These are phyloP conservation scores for Nannobrachium achirus DNA, from an alignment of 2,113 vertebrate genomes.

Conservation along the genomic window DNA sequence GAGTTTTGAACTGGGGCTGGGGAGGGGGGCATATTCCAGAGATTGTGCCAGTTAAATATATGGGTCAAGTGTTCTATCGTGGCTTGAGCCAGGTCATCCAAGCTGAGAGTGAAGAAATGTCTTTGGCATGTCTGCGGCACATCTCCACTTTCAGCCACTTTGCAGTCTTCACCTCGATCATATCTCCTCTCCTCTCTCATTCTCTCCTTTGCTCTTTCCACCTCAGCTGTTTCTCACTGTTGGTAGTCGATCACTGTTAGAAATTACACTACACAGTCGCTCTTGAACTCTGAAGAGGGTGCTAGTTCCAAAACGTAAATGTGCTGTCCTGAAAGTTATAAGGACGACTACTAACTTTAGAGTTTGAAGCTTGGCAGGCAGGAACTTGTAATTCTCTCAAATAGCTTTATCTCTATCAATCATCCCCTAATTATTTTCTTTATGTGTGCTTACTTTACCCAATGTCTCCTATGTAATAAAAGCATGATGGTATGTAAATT, in stretches of 20 bases:
- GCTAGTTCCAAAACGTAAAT: neutral
- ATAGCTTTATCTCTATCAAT: too few species aligned
- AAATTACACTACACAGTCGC: neutral
- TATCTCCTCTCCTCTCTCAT: constrained; percentile 46
- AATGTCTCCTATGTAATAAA: too few species aligned
- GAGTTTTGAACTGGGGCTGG: neutral
- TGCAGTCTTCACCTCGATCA: constrained; percentile 74
- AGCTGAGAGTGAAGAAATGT: constrained; percentile 69
- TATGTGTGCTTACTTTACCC: too few species aligned
- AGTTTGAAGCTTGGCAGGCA: neutral
- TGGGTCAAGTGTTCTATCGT: constrained; percentile 52
- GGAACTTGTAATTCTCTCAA: too few species aligned
- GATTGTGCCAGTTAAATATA: constrained; percentile 44
- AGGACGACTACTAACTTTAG: neutral
- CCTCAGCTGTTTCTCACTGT: constrained; percentile 60
- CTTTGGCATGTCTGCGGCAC: constrained; percentile 74
- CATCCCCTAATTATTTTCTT: too few species aligned
- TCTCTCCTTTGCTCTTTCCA: constrained; percentile 55
- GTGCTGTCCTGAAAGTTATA: neutral
- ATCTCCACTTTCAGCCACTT: constrained; percentile 81
- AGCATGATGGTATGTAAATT: too few species aligned
- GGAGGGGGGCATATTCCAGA: constrained; percentile 9
- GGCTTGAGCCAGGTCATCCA: constrained; percentile 46
- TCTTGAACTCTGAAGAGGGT: neutral
- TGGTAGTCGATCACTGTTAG: constrained; percentile 13